Base-by-base conservation (phyloP, 2,888 invertebrate species). In the Priocnemis perturbator region DNA sequence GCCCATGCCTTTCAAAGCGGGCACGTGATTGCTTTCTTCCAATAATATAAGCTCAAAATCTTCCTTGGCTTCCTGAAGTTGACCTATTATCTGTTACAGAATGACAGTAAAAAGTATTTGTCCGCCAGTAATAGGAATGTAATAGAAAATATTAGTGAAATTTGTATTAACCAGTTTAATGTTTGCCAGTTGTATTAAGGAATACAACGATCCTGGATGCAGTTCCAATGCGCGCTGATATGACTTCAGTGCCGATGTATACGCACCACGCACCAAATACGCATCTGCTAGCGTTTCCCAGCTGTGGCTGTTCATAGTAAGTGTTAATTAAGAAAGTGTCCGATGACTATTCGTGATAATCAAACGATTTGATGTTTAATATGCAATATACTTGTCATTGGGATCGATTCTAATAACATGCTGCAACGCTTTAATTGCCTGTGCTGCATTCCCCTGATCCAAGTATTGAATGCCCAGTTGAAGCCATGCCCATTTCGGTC, bases 231-330 rank as follows among this genome's bases (percentile, higher is more conserved):
- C 94, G 90, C 93, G 94, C 76, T 94, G 93, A 88, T 96, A 98
- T 45, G 96, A 96, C 86, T 95, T 95, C 67, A 97, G 90, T n/a
- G 97, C 96, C 7, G 98, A 96, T 56, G 94, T 94, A 85, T 93
- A 95, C n/a, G 97, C 96, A 1, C 98, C 98, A 78, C 97, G 91
- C n/a, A 93, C 92, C 82, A 94, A 92, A 89, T 98, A 98, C 0
- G 97, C 96, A 91, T 98, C 98, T 48, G 95, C 98, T 77, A 98
- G 90, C 76, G 95, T 94, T 89, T 97, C 97, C 95, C 97, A 97
- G 77, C 94, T 91, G 78, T 92, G 90, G 67, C 92, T 92, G 67
- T 56, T 86, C 83, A 37, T 53, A 55, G 37, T 20, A 60, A 11
- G 17, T 58, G 45, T 14, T 64, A 50, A 47, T 20, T 45, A 45